Percentiles rank a stretch among this genome's conserved stretches.
Evolutionary conservation across 2,113 vertebrate genomes (phyloP).

Genomic region (Platysteira castanea): DNA sequence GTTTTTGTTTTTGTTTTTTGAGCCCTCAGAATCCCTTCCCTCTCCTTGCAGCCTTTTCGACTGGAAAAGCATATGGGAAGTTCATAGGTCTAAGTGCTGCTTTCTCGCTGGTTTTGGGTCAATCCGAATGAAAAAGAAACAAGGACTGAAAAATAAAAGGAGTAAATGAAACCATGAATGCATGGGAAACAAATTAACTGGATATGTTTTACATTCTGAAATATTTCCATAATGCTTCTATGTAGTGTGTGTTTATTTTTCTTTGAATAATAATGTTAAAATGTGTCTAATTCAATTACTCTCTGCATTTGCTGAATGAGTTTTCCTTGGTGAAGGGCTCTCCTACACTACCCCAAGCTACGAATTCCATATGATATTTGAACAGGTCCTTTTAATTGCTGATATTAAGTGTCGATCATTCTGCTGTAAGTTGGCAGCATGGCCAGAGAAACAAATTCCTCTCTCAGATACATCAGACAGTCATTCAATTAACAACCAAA

Average conservation of each 20-base stretch:
- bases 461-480: slow-evolving; percentile 72
- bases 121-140: slow-evolving; percentile 41
- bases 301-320: slow-evolving; percentile 46
- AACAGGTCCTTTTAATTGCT: slow-evolving; percentile 87
- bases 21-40: background rate
- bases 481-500: slow-evolving; percentile 83
- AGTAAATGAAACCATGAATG: slow-evolving; percentile 49
- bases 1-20: background rate
- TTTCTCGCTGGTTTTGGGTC: slow-evolving; percentile 30
- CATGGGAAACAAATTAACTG: slow-evolving; percentile 62
- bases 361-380: slow-evolving; percentile 83
- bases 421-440: slow-evolving; percentile 46
- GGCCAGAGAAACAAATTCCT: slow-evolving; percentile 74
- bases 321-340: slow-evolving; percentile 69
- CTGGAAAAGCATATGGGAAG: background rate
- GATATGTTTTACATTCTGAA: slow-evolving; percentile 51
- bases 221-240: slow-evolving; percentile 54
- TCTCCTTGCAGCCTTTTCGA: background rate
- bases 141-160: slow-evolving; percentile 27
- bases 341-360: slow-evolving; percentile 74
- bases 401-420: slow-evolving; percentile 86
- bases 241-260: slow-evolving; percentile 83
- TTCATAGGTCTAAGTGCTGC: slow-evolving; percentile 33
- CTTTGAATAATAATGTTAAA: slow-evolving; percentile 88
- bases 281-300: slow-evolving; percentile 87